Conservation (phyloP, 2,888 invertebrate genomes). For the Amiota mariae region DNA sequence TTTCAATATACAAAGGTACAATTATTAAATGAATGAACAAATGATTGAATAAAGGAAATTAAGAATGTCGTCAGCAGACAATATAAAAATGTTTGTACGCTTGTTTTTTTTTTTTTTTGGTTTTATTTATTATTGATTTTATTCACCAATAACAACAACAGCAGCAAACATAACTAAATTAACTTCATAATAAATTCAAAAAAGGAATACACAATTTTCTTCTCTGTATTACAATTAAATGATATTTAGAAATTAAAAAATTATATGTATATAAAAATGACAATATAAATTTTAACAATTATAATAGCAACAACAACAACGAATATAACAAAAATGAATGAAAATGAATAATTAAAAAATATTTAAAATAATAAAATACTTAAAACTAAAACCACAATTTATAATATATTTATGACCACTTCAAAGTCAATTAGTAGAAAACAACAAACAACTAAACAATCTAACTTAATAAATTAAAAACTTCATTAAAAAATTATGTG, state of each 20-base stretch:
- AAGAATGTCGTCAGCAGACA: too few relatives aligned
- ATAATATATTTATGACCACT: conserved; percentile 58
- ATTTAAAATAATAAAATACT: background rate
- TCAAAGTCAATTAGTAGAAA: conserved; percentile 41
- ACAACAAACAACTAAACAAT: conserved; percentile 23
- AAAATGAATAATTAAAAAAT: background rate
- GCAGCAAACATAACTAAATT: conserved; percentile 33
- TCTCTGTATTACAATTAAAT: too few relatives aligned
- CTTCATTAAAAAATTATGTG: background rate
- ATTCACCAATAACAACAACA: conserved; percentile 35
- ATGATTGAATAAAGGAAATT: too few relatives aligned
- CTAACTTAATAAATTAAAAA: conserved; percentile 3
- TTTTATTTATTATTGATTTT: too few relatives aligned
- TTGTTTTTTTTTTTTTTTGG: too few relatives aligned
- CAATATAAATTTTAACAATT: conserved; percentile 11
- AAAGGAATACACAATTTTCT: too few relatives aligned
- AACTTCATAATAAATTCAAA: too few relatives aligned
- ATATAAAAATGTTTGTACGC: too few relatives aligned
- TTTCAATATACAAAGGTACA: too few relatives aligned
- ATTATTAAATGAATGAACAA: too few relatives aligned
- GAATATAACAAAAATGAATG: background rate
- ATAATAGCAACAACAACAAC: background rate
- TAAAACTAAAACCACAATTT: conserved; percentile 41
- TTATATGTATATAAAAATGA: conserved; percentile 17
- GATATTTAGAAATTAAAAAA: too few relatives aligned